Base-by-base conservation (phyloP, 2,797 vertebrate species). In the Scomberomorus guttatus region DNA sequence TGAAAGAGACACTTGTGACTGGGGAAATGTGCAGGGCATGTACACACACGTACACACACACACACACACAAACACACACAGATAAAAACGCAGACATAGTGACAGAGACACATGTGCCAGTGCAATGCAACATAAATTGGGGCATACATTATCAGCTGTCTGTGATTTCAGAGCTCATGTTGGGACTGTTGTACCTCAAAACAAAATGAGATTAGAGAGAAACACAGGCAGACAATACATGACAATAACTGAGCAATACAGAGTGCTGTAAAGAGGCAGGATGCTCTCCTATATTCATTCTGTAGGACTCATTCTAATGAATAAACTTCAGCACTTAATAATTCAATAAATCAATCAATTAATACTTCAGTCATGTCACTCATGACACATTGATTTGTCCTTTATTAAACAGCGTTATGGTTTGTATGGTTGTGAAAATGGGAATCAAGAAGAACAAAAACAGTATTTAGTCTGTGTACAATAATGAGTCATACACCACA, bases 121-220 rank as follows among this genome's bases (percentile, higher is more conserved):
- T 69, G 63, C 58, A 75, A 81, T 37, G 65, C 29, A 27, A 86
- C 86, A 84, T 79, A 93, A 90, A 94, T 87, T 90, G 89, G 89
- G 85, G 66, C 81, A 89, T 92, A 87, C 79, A 92, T 94, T 92
- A 92, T 93, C 91, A 84, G 92, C 76, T 67, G 82, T 84, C 46
- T 60, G 82, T 75, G 80, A 75, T 81, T 73, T 84, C 77, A 79
- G 71, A 81, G 82, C 82, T 56, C 65, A 80, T 77, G 80, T 84
- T 86, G 79, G 77, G 82, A 90, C 67, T 52, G 59, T 75, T 77
- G 73, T 77, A 87, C 58, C 72, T 85, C 80, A 75, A 84, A 89
- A 80, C 76, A 77, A 69, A 82, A 62, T 60, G 69, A 72, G 56
- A 78, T 78, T 61, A 80, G 70, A 87, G 51, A 72, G 69, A 70